Evolutionary conservation across 2,888 invertebrate genomes (phyloP), one percentile per base, ranked within the genome.

Genomic region (Erebia epiphron): DNA sequence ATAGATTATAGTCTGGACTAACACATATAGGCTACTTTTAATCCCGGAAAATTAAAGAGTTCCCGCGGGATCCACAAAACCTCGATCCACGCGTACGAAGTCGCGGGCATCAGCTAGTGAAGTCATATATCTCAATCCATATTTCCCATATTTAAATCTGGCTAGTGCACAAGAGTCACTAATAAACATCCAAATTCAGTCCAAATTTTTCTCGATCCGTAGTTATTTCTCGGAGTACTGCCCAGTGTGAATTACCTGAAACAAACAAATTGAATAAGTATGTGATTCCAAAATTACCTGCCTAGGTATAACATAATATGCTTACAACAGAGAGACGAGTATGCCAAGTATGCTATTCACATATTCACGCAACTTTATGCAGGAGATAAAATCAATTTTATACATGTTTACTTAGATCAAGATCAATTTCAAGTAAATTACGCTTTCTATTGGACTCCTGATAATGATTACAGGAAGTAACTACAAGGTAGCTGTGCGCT

Each of bases 311-410:
- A 46, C n/a, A n/a, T n/a, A 62, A 21, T 56, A 56, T 62, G 5
- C 2, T 46, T 46, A 62, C 46, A 46, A 49, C 4, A 62, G 13
- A 46, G 46, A 46, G 49, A 26, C 26, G 21, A 21, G 21, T 21
- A 14, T 49, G 11, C 13, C 11, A 3, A 11, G 18, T 61, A 46
- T 13, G 56, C 56, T 21, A 57, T 57, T 26, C 56, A 26, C 5
- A 57, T 54, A 41, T 64, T 54, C 87, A 86, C 83, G 87, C 88
- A 83, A 86, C 77, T 73, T 73, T 67, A 73, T 74, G 62, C 58
- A 67, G 70, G 68, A 71, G 81, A 79, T 80, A 76, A 71, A 64
- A 81, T 81, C 80, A 75, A 71, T 73, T 77, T 72, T 75, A 46
- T 46, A 74, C 75, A 61, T 58, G 68, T 67, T 68, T 57, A 71